These are phyloP conservation scores for Clunio marinus DNA, from an alignment of 2,888 invertebrate genomes.

Conservation along the genomic window DNA sequence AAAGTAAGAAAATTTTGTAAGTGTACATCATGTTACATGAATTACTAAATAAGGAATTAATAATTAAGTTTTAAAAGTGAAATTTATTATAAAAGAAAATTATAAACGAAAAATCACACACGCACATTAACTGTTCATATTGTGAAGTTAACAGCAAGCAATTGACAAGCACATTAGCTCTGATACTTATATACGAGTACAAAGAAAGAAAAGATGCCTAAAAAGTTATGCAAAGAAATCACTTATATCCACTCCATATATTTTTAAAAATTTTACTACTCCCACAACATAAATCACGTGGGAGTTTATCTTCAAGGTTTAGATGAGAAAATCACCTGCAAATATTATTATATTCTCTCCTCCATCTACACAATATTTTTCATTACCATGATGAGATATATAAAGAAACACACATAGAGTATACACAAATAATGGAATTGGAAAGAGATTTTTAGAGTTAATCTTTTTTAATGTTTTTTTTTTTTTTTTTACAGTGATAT, in stretches of 20 bases:
- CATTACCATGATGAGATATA: conserved; percentile 16
- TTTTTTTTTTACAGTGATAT: conserved; percentile 11
- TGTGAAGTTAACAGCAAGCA: neutral
- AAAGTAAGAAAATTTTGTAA: neutral
- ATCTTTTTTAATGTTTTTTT: conserved; percentile 12
- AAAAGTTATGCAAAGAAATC: neutral
- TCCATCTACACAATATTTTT: conserved; percentile 47
- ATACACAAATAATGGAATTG: conserved; percentile 27
- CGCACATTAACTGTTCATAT: neutral
- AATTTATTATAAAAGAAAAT: no score
- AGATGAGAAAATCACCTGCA: conserved; percentile 51
- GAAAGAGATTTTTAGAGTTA: conserved; percentile 25
- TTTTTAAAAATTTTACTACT: conserved; percentile 8
- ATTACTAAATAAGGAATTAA: no score
- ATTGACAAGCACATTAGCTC: neutral
- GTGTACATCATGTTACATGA: conserved; percentile 9
- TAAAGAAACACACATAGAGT: conserved; percentile 23
- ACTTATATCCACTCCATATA: neutral
- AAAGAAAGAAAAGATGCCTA: neutral
- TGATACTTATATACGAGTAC: no score
- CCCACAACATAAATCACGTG: neutral
- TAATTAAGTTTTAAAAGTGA: no score
- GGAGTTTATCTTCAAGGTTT: neutral
- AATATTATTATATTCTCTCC: conserved; percentile 52
- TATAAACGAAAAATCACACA: neutral